Evolutionary conservation across 1,140 invertebrate genomes (phyloP).

Genomic region (Augochlora pura): DNA sequence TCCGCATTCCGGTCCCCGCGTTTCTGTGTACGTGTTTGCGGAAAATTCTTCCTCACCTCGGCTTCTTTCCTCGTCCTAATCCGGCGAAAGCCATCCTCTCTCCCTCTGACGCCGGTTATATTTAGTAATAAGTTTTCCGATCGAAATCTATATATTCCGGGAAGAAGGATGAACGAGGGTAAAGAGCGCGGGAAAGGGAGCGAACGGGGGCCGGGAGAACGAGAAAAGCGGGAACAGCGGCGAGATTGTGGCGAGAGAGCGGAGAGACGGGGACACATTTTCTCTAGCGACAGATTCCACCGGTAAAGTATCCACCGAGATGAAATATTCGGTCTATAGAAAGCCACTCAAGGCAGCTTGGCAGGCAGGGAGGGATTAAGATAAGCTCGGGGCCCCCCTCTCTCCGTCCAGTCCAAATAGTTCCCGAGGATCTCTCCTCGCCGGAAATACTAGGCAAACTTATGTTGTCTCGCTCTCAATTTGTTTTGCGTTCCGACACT

Average conservation of each 20-base stretch:
- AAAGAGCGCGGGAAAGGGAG: constrained; percentile 1
- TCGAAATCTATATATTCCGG: constrained; percentile 43
- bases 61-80: constrained; percentile 15
- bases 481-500: not conserved
- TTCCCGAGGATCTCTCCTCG: constrained; percentile 29
- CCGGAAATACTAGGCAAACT: constrained; percentile 21
- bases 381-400: constrained; percentile 54
- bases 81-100: constrained; percentile 11
- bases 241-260: not conserved
- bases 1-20: not conserved
- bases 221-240: not conserved
- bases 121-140: constrained; percentile 53
- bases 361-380: constrained; percentile 53
- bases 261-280: constrained; percentile 51
- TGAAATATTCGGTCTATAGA: constrained; percentile 59
- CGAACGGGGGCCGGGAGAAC: not conserved
- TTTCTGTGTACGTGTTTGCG: not conserved
- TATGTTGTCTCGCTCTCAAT: constrained; percentile 29
- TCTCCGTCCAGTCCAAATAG: constrained; percentile 42
- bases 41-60: constrained; percentile 11
- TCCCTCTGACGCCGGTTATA: constrained; percentile 24
- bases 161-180: constrained; percentile 4
- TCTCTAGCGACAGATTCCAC: constrained; percentile 54
- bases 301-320: constrained; percentile 58
- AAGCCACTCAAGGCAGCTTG: constrained; percentile 51